Evolutionary conservation across 2,888 invertebrate genomes (phyloP).

Genomic region (Agrochola lychnidis): DNA sequence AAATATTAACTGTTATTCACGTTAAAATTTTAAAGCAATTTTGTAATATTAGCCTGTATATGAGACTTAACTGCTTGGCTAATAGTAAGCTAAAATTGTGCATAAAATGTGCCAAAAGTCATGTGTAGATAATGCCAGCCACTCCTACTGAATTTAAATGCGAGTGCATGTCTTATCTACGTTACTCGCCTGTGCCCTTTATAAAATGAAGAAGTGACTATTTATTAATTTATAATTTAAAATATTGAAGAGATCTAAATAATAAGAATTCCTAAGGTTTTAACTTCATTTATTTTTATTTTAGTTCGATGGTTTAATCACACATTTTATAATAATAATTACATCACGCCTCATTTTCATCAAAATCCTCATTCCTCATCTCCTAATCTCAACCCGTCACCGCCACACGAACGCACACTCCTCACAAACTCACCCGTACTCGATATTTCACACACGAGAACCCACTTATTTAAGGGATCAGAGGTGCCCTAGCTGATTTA

Average conservation of each 20-base stretch:
- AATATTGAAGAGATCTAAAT: not conserved
- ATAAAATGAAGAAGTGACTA: not conserved
- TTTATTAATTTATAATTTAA: too few relatives aligned
- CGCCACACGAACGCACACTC: constrained; percentile 35
- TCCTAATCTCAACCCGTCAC: not conserved
- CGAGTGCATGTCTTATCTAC: constrained; percentile 1
- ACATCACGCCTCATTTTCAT: not conserved
- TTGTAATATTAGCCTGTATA: constrained; percentile 5
- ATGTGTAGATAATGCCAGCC: constrained; percentile 34
- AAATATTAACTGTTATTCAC: not conserved
- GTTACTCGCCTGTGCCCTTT: too few relatives aligned
- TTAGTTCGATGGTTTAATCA: not conserved
- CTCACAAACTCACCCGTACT: constrained; percentile 65
- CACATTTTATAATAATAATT: not conserved
- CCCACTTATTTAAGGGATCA: constrained; percentile 89
- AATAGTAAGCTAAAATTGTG: constrained; percentile 39
- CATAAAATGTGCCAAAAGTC: constrained; percentile 46
- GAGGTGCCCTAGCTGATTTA: constrained; percentile 87
- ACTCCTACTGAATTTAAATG: constrained; percentile 39
- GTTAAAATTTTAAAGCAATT: constrained; percentile 1
- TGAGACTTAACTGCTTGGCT: not conserved
- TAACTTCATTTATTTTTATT: not conserved
- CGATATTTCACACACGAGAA: constrained; percentile 88
- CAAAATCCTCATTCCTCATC: not conserved
- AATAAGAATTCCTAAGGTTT: not conserved